Conservation (phyloP, 2,888 invertebrate species). For the Diaperis boleti region DNA sequence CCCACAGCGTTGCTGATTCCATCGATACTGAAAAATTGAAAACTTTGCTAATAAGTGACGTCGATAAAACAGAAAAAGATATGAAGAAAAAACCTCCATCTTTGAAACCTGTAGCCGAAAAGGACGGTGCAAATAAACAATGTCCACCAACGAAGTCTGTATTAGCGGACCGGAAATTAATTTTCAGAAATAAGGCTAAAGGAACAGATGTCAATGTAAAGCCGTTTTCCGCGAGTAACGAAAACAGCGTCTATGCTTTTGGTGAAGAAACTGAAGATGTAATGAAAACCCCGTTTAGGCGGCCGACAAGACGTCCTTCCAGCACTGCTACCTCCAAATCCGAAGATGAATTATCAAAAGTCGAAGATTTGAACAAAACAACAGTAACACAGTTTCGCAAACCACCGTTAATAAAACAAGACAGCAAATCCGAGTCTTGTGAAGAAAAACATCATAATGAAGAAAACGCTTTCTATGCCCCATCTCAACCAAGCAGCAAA, state of each 20-base stretch:
- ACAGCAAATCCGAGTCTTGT: conserved; percentile 29
- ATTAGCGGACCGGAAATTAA: conserved; percentile 68
- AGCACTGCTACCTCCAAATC: conserved; percentile 66
- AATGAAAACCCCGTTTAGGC: conserved; percentile 71
- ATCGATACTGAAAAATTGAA: conserved; percentile 53
- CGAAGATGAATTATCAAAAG: conserved; percentile 64
- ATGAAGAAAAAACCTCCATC: conserved; percentile 6
- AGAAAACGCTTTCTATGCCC: conserved; percentile 52
- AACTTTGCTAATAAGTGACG: conserved; percentile 46
- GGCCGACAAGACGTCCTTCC: conserved; percentile 67
- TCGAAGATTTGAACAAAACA: conserved; percentile 57
- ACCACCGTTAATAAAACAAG: conserved; percentile 55
- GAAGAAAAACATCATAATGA: conserved; percentile 26
- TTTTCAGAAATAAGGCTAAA: conserved; percentile 70
- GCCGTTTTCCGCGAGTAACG: conserved; percentile 77
- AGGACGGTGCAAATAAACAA: conserved; percentile 8
- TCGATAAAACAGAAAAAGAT: conserved; percentile 20
- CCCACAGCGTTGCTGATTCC: conserved; percentile 49
- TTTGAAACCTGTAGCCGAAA: conserved; percentile 26
- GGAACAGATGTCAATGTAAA: conserved; percentile 66
- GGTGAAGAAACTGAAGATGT: conserved; percentile 74
- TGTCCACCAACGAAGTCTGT: conserved; percentile 45
- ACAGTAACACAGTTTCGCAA: conserved; percentile 59
- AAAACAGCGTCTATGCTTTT: conserved; percentile 79
- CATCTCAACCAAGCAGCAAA: conserved; percentile 49